These are phyloP conservation scores for Oreochromis aureus DNA, from an alignment of 2,113 vertebrate species.

Conservation along the genomic window DNA sequence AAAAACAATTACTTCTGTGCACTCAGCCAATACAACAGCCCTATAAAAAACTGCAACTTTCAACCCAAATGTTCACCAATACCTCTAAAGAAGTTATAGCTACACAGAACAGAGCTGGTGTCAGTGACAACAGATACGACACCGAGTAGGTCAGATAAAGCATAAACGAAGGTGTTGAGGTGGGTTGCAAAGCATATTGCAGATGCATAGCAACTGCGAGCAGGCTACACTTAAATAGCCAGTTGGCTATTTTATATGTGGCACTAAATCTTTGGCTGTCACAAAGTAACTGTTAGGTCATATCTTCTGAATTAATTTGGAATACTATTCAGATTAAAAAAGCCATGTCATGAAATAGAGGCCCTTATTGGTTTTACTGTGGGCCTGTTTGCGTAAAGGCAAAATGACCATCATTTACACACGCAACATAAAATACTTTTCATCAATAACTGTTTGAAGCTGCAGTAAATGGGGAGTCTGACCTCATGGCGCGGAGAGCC, in stretches of 20 bases:
- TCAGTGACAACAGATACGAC: background rate
- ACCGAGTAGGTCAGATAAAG: too few species aligned
- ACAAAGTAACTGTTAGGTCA: background rate
- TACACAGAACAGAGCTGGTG: background rate
- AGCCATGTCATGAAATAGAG: background rate
- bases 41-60: background rate
- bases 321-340: background rate
- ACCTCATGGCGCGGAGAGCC: conserved; percentile 97
- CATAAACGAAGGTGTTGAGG: background rate
- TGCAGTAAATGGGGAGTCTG: background rate
- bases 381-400: background rate
- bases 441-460: background rate
- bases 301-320: background rate
- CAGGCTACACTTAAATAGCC: background rate
- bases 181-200: background rate
- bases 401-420: background rate
- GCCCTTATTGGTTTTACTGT: background rate
- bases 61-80: background rate
- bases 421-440: background rate
- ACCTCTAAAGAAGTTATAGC: background rate
- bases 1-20: background rate
- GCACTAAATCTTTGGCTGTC: background rate
- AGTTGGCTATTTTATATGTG: background rate
- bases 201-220: background rate
- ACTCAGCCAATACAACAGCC: background rate